Conservation (phyloP, 2,888 invertebrate species). For the Pachydiplax longipennis region DNA sequence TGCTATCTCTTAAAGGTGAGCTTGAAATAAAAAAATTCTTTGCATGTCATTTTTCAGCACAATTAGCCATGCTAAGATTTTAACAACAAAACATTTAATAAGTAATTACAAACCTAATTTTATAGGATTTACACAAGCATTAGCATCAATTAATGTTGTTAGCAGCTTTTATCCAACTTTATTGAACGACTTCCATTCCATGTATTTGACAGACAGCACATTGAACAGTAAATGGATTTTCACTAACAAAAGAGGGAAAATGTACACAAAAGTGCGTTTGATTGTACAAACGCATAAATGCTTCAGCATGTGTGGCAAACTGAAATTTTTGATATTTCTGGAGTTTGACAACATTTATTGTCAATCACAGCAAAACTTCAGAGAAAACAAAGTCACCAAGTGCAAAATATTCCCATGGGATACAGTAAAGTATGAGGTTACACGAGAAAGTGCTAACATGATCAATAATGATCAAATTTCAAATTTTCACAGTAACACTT, state of each 20-base stretch:
- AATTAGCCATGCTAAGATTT: no score
- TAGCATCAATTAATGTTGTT: no score
- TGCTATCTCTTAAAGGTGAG: no score
- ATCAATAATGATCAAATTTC: conserved; percentile 16
- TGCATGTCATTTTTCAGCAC: no score
- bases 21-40: no score
- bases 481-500: conserved; percentile 8
- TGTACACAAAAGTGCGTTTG: conserved; percentile 22
- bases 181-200: conserved; percentile 39
- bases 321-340: conserved; percentile 32
- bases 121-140: no score
- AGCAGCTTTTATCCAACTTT: conserved; percentile 29
- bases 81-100: no score
- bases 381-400: conserved; percentile 35
- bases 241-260: neutral
- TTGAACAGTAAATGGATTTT: conserved; percentile 35
- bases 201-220: conserved; percentile 34
- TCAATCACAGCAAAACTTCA: conserved; percentile 43
- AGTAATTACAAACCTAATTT: no score
- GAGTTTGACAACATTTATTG: conserved; percentile 45
- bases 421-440: conserved; percentile 25
- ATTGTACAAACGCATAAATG: conserved; percentile 37
- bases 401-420: conserved; percentile 33
- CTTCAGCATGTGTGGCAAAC: conserved; percentile 39
- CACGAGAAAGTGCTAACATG: conserved; percentile 13